Conservation (phyloP, 2,113 vertebrate species). For the Protobothrops flavoviridis region DNA sequence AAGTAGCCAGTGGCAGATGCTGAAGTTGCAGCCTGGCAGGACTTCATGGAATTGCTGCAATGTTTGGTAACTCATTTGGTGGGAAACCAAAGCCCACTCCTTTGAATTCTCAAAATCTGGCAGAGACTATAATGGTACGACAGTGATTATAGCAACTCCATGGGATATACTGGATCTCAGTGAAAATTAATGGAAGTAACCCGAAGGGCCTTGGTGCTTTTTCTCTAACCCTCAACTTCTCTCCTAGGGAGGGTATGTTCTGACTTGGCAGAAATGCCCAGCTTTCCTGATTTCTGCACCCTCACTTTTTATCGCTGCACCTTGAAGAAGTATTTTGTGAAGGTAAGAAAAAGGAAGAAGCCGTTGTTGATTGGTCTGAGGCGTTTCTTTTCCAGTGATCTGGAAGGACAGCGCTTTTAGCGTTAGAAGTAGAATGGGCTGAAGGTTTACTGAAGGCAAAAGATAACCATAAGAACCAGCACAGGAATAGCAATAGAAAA, state of each 20-base stretch:
- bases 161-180: background rate
- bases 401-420: background rate
- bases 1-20: background rate
- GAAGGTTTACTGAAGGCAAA: background rate
- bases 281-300: slow-evolving; percentile 54
- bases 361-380: background rate
- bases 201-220: background rate
- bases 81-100: background rate
- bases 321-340: slow-evolving; percentile 55
- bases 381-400: background rate
- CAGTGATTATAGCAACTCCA: background rate
- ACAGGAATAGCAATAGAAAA: background rate
- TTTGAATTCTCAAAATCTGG: background rate
- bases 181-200: background rate
- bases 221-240: slow-evolving; percentile 32
- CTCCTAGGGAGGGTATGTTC: slow-evolving; percentile 58
- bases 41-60: background rate
- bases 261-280: background rate
- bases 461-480: background rate
- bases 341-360: slow-evolving; percentile 49
- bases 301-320: slow-evolving; percentile 60
- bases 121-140: background rate
- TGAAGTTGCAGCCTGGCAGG: background rate
- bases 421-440: background rate
- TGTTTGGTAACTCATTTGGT: background rate